Evolutionary conservation across 2,797 vertebrate species (phyloP), one percentile per base, ranked within the genome.

Genomic region (Typhlichthys subterraneus): DNA sequence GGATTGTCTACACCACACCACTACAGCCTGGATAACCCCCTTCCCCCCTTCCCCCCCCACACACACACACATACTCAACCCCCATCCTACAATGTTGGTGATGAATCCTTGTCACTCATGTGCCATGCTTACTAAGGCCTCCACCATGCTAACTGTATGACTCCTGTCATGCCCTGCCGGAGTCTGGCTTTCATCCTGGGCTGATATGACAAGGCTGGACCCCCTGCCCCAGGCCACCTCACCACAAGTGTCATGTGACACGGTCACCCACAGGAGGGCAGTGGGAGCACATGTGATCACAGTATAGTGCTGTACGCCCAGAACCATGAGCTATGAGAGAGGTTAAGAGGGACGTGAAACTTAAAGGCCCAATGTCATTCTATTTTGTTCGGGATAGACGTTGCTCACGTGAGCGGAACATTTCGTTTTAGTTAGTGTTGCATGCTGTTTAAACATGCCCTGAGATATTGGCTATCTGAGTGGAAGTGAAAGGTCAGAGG

Each of bases 151-250:
- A 62, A 23, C 59, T 63, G 23, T 29, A 72, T 64, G 70, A 71
- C 72, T 81, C 60, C 75, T 69, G 72, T 76, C 81, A 73, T 64
- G 61, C 69, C n/a, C 38, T 51, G 58, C 61, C 54, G 69, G 72
- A 23, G 56, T 53, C 9, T 53, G 23, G 15, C 73, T 91, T 89
- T 90, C 79, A 89, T 90, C 74, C 3, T 79, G 59, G 66, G 23
- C 62, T 55, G 69, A 81, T 70, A 84, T 80, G 79, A 82, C 75
- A 82, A 80, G 77, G 75, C 65, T 77, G 78, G 80, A 83, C 72
- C 71, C 61, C 47, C 1, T 57, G 79, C 79, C 69, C 76, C 51
- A 71, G 84, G 63, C 58, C 74, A 51, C 69, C 51, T 83, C 74
- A 82, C 63, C 59, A 71, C 62, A 72, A 60, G 46, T 71, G 56